Base-by-base conservation (phyloP, 2,797 vertebrate genomes). In the Kryptolebias ocellatus region DNA sequence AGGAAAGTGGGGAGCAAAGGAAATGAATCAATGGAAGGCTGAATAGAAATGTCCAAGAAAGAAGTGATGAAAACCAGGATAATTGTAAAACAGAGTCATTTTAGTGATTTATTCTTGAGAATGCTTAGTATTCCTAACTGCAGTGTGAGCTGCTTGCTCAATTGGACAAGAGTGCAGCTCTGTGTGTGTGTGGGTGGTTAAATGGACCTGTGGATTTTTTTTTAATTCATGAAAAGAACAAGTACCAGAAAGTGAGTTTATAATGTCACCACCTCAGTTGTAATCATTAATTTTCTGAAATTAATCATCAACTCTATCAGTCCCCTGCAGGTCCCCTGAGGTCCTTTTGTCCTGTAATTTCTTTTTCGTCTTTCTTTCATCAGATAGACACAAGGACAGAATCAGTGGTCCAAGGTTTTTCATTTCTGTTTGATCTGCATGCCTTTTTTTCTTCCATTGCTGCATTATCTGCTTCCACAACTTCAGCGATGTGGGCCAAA, bases 291-390 rank as follows among this genome's bases (percentile, higher is more conserved):
- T 74, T 76, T 28, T 60, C 45, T 60, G 18, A 74, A 82, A 89
- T 79, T 53, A 79, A 79, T 88, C 74, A 80, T 62, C 54, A 65
- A 49, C 61, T 79, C 70, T 70, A 73, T 80, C 78, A 75, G 67
- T 62, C 34, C 59, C 64, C 65, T 58, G 67, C 57, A 72, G 77
- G 78, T 57, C 60, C 46, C 46, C 64, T 53, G 17, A 54, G 70
- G 59, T 72, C 49, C 60, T 83, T 86, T 75, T 74, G 59, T 78
- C 65, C 52, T 34, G 53, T 54, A n/a, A 31, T 11, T 18, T 42
- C 37, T 49, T 65, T 24, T 47, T 39, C 24, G 52, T 55, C 59
- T 69, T 63, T 64, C 63, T 77, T 79, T 81, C 74, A 79, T 83
- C 72, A 64, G 44, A 81, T 59, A 52, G 60, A 53, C 61, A 76